A percentile compares a stretch with the other conserved stretches of the same genome.
Evolutionary conservation across 1,140 invertebrate genomes (phyloP).

Genomic region (Riptortus pedestris): DNA sequence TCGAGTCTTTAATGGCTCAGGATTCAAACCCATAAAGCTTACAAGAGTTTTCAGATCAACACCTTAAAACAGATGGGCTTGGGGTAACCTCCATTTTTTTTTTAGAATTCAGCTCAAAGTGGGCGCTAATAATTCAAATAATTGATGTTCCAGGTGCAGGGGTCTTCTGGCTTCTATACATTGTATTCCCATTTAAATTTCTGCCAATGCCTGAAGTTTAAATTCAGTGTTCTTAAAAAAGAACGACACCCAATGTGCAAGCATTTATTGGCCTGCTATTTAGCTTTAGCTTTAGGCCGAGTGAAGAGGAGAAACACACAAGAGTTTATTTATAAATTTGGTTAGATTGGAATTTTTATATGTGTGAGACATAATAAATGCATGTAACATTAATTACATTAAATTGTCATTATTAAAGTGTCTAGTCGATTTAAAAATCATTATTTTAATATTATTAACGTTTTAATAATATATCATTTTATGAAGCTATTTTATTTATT

Average conservation of each 20-base stretch:
- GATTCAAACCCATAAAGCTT: too few species aligned
- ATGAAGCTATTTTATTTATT: too few species aligned
- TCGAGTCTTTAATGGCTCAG: too few species aligned
- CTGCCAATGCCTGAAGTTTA: background rate
- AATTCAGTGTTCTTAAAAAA: background rate
- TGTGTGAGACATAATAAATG: too few species aligned
- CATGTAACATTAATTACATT: too few species aligned
- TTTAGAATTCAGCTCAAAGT: background rate
- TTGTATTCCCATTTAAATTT: background rate
- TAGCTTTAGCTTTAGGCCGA: constrained; percentile 5
- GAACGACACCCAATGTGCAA: background rate
- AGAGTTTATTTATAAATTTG: too few species aligned
- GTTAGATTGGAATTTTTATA: too few species aligned
- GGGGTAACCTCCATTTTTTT: background rate
- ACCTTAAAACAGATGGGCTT: background rate
- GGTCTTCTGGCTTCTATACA: background rate
- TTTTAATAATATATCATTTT: too few species aligned
- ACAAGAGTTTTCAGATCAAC: background rate
- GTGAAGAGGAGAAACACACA: too few species aligned
- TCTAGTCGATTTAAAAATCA: too few species aligned
- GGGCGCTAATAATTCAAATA: background rate
- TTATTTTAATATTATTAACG: too few species aligned
- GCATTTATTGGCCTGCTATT: background rate
- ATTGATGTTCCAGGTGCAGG: constrained; percentile 1
- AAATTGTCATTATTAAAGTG: too few species aligned